phyloP scores from a whole-genome alignment of 2,888 invertebrate genomes.

The Synergus japonicus region DNA sequence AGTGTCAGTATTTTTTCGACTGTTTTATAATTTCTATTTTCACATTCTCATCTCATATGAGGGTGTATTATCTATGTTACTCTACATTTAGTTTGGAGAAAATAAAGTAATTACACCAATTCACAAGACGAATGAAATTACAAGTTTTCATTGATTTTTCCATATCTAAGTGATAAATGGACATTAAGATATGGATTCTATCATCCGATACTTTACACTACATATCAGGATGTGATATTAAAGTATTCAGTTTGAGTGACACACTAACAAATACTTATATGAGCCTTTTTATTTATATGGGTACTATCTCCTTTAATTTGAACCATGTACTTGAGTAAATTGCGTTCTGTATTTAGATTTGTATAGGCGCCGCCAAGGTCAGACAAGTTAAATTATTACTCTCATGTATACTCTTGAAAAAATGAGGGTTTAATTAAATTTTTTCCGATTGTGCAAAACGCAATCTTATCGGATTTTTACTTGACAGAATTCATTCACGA shows the following conservation, averaged over 20 bases:
- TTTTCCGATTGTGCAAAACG: not conserved
- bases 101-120: not conserved
- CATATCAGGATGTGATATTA: not conserved
- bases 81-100: not conserved
- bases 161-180: not conserved
- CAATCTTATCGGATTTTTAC: not conserved
- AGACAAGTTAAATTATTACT: not conserved
- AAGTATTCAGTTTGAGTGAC: not conserved
- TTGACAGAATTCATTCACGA: not conserved
- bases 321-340: not conserved
- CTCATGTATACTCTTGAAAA: not conserved
- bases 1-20: not conserved
- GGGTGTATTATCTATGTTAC: not conserved
- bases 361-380: not conserved
- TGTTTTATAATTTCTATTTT: not conserved
- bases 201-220: too few species aligned
- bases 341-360: not conserved
- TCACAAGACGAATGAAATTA: not conserved
- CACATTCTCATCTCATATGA: too few species aligned
- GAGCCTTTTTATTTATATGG: not conserved
- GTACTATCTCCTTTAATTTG: not conserved
- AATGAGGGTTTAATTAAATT: not conserved
- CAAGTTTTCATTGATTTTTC: not conserved
- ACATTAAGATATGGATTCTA: not conserved
- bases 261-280: too few species aligned